Percentiles rank a stretch among this genome's conserved stretches.
Evolutionary conservation across 53 echinoderm and acorn worm species (phyloP).

Genomic region (Glandiceps talaboti): DNA sequence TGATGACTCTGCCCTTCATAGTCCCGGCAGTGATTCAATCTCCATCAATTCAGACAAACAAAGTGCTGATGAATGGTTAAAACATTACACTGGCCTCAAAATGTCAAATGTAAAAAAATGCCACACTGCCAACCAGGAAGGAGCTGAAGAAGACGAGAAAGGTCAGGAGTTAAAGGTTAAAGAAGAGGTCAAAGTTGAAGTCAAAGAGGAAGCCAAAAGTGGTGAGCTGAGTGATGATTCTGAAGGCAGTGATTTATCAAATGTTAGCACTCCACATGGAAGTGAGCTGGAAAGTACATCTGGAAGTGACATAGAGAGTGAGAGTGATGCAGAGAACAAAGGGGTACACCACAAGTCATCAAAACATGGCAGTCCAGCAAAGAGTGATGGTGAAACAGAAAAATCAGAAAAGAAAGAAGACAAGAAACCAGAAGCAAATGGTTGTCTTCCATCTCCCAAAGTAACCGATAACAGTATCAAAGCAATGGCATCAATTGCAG

Average conservation of each 20-base stretch:
- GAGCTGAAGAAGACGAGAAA: constrained; percentile 14
- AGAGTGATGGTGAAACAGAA: constrained; percentile 7
- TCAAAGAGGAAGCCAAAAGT: neutral
- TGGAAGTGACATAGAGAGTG: constrained; percentile 64
- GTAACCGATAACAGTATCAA: constrained; percentile 44
- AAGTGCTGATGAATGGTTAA: constrained; percentile 54
- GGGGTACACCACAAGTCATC: constrained; percentile 27
- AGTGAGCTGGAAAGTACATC: constrained; percentile 78
- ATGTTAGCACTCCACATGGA: constrained; percentile 66
- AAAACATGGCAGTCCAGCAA: constrained; percentile 23
- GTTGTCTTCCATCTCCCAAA: constrained; percentile 5
- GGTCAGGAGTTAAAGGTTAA: constrained; percentile 23
- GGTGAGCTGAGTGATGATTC: constrained; percentile 34
- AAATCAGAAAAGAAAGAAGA: neutral
- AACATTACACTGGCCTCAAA: constrained; percentile 46
- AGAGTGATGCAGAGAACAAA: constrained; percentile 39
- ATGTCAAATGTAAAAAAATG: neutral
- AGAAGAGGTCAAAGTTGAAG: too few species aligned
- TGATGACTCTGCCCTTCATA: constrained; percentile 59
- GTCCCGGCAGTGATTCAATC: constrained; percentile 42
- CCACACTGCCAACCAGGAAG: constrained; percentile 1
- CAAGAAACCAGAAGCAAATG: neutral
- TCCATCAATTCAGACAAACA: constrained; percentile 16
- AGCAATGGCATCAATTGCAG: constrained; percentile 70
- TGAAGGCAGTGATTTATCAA: constrained; percentile 55